Evolutionary conservation across 2,888 invertebrate genomes (phyloP), one percentile per base, ranked within the genome.

Genomic region (Phania funesta): DNA sequence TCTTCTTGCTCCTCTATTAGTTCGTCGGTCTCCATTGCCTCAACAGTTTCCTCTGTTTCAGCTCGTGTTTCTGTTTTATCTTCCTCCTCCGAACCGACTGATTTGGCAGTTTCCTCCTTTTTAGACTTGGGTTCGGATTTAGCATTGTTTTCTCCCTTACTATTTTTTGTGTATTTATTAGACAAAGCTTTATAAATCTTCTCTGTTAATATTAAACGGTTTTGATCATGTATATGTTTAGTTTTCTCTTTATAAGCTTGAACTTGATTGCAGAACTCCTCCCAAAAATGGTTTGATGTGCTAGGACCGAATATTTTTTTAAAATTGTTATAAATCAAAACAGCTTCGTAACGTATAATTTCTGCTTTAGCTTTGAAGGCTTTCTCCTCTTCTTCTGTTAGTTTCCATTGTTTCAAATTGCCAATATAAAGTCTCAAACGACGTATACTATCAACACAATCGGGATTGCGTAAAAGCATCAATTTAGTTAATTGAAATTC

Each of bases 391-490:
- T 93, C 93, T 1, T 92, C 92, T 3, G 89, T 90, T 79, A 94
- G 92, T 84, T 94, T 94, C 96, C 96, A 96, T 16, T 94, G 93
- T 5, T 93, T 92, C 2, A 94, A 91, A 90, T 96, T 96, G 7
- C 97, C 97, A 41, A 96, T 94, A 89, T 97, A 97, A 52, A 94
- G 93, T 16, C 95, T 92, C 90, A 96, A 92, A 79, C 95, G 93
- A 86, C 95, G 94, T 65, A 96, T 93, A 0, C 96, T 96, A 87
- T 96, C 95, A 54, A 97, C 93, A 84, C 95, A 93, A 54, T 94
- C 93, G 0, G 96, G 95, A 91, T 96, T 95, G 85, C 96, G 96
- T 73, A 96, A 93, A 48, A 97, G 90, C 95, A 96, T 96, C 22
- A 96, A 90, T 0, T 94, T 93, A 81, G 94, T 94, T 7, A 91